These are phyloP conservation scores for Nemotelus nigrinus DNA, from an alignment of 2,888 invertebrate genomes.

Conservation along the genomic window DNA sequence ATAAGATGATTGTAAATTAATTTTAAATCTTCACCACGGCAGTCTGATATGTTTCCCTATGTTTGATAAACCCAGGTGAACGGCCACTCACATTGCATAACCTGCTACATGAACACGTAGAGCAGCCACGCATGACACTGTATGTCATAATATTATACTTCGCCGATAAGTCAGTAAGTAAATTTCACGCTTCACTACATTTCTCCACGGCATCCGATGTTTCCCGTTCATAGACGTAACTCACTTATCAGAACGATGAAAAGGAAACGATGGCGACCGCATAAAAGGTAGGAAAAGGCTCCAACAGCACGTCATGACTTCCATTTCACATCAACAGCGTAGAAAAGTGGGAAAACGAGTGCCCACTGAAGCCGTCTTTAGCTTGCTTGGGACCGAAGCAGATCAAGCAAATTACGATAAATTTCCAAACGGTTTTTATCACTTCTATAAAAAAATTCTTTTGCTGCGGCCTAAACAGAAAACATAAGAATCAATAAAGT, in stretches of 20 bases:
- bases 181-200: constrained; percentile 48
- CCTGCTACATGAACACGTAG: background rate
- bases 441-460: constrained; percentile 19
- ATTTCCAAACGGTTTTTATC: constrained; percentile 35
- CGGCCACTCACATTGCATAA: no score
- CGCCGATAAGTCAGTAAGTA: constrained; percentile 50
- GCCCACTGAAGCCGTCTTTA: background rate
- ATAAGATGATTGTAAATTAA: no score
- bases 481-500: constrained; percentile 39
- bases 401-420: background rate
- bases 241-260: constrained; percentile 6
- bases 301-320: background rate
- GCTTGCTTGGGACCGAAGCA: background rate
- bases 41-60: no score
- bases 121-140: constrained; percentile 11
- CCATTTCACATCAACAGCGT: background rate
- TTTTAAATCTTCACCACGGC: no score
- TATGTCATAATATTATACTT: constrained; percentile 32
- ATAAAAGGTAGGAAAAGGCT: background rate
- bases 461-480: constrained; percentile 13
- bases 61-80: no score
- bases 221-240: background rate
- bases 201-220: background rate
- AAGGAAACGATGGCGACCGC: constrained; percentile 17
- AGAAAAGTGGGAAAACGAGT: background rate